Evolutionary conservation across 2,113 vertebrate species (phyloP).

Genomic region (Tautogolabrus adspersus): DNA sequence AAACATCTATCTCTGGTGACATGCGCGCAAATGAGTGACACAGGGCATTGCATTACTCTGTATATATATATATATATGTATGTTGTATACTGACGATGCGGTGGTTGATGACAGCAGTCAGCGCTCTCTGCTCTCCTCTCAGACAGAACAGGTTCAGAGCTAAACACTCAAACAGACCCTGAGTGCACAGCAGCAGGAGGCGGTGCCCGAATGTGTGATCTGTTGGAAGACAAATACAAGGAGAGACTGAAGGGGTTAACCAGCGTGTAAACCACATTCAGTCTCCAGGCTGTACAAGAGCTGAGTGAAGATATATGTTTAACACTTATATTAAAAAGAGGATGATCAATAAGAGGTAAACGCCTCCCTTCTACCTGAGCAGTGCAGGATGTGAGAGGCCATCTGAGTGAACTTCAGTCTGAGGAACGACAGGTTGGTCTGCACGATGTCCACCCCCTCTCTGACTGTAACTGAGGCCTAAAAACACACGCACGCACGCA

Average conservation of each 20-base stretch:
- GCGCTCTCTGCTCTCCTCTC: constrained; percentile 86
- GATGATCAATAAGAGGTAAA: not conserved
- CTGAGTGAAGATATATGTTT: no score
- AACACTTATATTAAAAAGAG: no score
- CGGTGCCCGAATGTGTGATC: constrained; percentile 87
- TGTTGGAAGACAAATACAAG: constrained; percentile 1
- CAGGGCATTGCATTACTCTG: no score
- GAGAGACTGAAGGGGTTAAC: no score
- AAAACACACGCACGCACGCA: not conserved
- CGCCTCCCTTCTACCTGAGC: constrained; percentile 44
- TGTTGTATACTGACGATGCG: constrained; percentile 86
- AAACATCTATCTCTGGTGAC: no score
- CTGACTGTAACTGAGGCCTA: constrained; percentile 87
- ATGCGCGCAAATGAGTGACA: no score
- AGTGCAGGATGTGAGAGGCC: constrained; percentile 87
- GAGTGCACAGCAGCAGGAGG: constrained; percentile 88
- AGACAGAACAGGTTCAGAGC: constrained; percentile 90
- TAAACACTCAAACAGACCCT: constrained; percentile 89
- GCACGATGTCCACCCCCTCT: constrained; percentile 88
- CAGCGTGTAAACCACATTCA: no score
- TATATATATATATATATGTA: no score
- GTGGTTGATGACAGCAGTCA: constrained; percentile 89
- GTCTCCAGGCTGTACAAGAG: no score
- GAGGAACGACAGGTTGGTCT: constrained; percentile 88
- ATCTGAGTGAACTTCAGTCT: constrained; percentile 88